Conservation (phyloP, 2,888 invertebrate genomes). For the Heterodera filipjevi region DNA sequence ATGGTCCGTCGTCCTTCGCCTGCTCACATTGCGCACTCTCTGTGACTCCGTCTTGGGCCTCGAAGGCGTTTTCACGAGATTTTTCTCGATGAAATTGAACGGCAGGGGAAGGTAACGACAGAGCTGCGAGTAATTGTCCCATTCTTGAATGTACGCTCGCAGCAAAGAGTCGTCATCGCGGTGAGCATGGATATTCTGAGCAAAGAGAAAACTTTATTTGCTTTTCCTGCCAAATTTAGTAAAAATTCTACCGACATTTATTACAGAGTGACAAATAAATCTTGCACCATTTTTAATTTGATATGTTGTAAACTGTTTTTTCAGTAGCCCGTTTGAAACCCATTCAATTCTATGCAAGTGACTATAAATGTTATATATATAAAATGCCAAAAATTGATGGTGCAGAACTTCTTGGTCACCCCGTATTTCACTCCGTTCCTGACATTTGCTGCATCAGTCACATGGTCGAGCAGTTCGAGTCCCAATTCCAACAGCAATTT, state of each 20-base stretch:
- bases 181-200: slow-evolving; percentile 82
- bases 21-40: slow-evolving; percentile 41
- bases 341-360: too few relatives aligned
- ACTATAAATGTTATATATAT: too few relatives aligned
- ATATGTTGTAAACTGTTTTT: too few relatives aligned
- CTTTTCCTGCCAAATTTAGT: too few relatives aligned
- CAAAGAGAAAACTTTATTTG: too few relatives aligned
- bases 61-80: slow-evolving; percentile 7
- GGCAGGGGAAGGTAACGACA: slow-evolving; percentile 78
- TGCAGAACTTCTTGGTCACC: too few relatives aligned
- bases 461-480: slow-evolving; percentile 48
- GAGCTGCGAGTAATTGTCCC: slow-evolving; percentile 97
- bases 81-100: slow-evolving; percentile 49
- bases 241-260: too few relatives aligned
- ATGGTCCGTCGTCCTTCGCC: slow-evolving; percentile 20
- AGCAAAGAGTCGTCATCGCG: slow-evolving; percentile 91
- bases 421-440: too few relatives aligned
- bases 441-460: slow-evolving; percentile 48
- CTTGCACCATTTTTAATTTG: too few relatives aligned
- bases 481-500: slow-evolving; percentile 45
- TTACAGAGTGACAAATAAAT: too few relatives aligned
- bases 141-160: slow-evolving; percentile 94
- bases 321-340: too few relatives aligned
- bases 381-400: not conserved
- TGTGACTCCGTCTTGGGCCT: slow-evolving; percentile 22